These are phyloP conservation scores for Coracias cyanogaster DNA, from an alignment of 2,797 vertebrate species.

Conservation along the genomic window DNA sequence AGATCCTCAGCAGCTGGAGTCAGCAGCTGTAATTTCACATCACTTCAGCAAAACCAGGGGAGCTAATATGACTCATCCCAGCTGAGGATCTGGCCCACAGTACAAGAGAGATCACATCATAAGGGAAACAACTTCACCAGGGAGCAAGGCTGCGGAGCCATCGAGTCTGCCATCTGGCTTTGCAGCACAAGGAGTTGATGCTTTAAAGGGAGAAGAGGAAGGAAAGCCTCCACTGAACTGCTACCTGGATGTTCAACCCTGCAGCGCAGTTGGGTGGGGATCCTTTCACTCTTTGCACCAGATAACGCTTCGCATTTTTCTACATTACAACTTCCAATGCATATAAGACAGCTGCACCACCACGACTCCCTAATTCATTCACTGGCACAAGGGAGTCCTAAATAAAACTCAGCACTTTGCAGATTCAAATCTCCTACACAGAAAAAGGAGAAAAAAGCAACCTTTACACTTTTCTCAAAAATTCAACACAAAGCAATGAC, in stretches of 20 bases:
- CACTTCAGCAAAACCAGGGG: neutral
- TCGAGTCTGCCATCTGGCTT: neutral
- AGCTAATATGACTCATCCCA: constrained; percentile 3
- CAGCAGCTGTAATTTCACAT: constrained; percentile 24
- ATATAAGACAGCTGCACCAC: neutral
- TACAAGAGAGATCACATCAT: neutral
- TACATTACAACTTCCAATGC: neutral
- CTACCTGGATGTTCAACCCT: neutral
- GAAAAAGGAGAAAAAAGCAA: neutral
- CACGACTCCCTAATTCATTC: fast-evolving
- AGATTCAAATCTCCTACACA: neutral
- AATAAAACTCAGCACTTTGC: neutral
- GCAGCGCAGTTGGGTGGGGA: neutral
- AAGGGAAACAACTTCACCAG: neutral
- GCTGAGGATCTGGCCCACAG: constrained; percentile 23
- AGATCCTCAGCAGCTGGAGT: constrained; percentile 42
- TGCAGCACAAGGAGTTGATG: neutral
- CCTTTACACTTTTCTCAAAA: neutral
- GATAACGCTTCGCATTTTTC: neutral
- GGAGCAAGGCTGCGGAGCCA: neutral
- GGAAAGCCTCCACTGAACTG: neutral
- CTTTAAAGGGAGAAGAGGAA: neutral
- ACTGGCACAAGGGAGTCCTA: neutral
- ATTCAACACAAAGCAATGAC: neutral
- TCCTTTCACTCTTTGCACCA: neutral